phyloP scores from a whole-genome alignment of 1,140 invertebrate species.

The Atta texana region DNA sequence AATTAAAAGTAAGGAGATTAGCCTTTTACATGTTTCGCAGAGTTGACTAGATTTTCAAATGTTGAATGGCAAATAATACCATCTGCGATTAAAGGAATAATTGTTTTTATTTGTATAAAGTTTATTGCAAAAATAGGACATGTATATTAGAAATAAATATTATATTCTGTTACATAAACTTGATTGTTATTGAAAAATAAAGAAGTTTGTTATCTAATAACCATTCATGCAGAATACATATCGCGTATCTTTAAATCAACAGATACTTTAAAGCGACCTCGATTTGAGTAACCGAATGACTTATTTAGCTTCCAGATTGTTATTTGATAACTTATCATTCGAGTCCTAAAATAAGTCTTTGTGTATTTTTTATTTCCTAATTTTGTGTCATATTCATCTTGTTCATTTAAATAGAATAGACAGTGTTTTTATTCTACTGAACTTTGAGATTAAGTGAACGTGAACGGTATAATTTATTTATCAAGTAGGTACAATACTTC shows the following conservation, averaged over 20 bases:
- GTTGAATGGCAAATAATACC: not conserved
- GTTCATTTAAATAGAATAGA: not conserved
- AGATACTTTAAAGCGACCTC: too few species aligned
- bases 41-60: not conserved
- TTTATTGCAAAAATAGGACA: not conserved
- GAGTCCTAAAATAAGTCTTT: not conserved
- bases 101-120: not conserved
- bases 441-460: not conserved
- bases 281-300: not conserved
- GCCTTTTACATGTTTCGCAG: not conserved
- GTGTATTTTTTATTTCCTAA: not conserved
- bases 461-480: not conserved
- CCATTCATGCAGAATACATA: not conserved
- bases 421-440: not conserved
- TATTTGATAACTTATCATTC: slow-evolving; percentile 14
- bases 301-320: not conserved
- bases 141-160: not conserved
- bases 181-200: not conserved
- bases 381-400: not conserved
- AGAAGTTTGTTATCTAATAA: not conserved
- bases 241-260: not conserved
- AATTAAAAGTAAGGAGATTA: not conserved
- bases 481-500: not conserved
- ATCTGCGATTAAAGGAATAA: not conserved
- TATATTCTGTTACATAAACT: not conserved